Evolutionary conservation across 2,888 invertebrate genomes (phyloP).

Genomic region (Drosophila kanekoi): DNA sequence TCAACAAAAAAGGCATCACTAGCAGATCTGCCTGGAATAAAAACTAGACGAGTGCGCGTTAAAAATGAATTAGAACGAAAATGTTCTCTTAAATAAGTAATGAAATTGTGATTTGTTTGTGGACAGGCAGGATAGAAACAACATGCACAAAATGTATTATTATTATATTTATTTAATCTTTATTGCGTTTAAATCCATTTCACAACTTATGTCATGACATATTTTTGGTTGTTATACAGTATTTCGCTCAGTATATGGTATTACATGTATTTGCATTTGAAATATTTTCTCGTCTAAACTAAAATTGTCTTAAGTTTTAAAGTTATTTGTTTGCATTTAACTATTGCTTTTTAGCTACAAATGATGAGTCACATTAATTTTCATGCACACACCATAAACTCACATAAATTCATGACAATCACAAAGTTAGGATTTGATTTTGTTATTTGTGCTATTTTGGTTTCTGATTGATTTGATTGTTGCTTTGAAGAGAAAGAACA

Average conservation of each 20-base stretch:
- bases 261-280: constrained; percentile 19
- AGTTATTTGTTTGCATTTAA: constrained; percentile 36
- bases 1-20: not conserved
- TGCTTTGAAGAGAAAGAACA: constrained; percentile 29
- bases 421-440: constrained; percentile 77
- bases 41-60: not conserved
- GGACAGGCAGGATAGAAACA: too few species aligned
- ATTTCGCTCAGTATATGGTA: constrained; percentile 9
- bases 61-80: not conserved
- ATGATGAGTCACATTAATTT: constrained; percentile 45
- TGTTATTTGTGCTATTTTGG: constrained; percentile 32
- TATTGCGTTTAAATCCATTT: constrained; percentile 54
- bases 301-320: constrained; percentile 30
- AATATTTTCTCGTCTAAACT: constrained; percentile 60
- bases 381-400: constrained; percentile 50
- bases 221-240: constrained; percentile 20
- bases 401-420: constrained; percentile 77
- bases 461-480: constrained; percentile 42
- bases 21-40: not conserved
- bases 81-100: not conserved
- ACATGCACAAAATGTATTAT: not conserved
- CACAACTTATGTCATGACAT: constrained; percentile 42
- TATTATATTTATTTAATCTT: constrained; percentile 48
- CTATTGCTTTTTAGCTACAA: constrained; percentile 52
- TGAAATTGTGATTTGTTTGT: constrained; percentile 25